Conservation (phyloP, 2,888 invertebrate species). For the Polydrusus cervinus region DNA sequence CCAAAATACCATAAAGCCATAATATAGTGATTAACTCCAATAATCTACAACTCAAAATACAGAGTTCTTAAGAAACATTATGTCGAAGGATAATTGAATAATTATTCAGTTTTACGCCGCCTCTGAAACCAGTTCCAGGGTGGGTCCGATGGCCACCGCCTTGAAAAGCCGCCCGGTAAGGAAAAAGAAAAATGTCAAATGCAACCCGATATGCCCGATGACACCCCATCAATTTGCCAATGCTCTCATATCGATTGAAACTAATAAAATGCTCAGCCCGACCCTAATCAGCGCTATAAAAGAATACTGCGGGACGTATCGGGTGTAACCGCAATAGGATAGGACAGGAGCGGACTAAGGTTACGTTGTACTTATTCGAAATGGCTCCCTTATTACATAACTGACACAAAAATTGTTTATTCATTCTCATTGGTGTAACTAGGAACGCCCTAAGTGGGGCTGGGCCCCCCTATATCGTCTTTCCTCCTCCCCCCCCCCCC, state of each 20-base stretch:
- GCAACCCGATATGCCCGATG: slow-evolving; percentile 58
- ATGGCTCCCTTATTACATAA: too few relatives aligned
- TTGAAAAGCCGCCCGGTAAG: slow-evolving; percentile 28
- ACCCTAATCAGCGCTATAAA: slow-evolving; percentile 48
- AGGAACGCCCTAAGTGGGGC: too few relatives aligned
- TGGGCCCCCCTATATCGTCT: too few relatives aligned
- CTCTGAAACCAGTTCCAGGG: slow-evolving; percentile 1
- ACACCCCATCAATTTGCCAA: slow-evolving; percentile 59
- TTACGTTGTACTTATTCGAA: too few relatives aligned
- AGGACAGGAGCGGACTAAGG: neutral
- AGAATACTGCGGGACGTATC: slow-evolving; percentile 33
- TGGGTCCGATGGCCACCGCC: slow-evolving; percentile 8
- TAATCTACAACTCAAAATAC: too few relatives aligned
- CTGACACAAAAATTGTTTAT: too few relatives aligned
- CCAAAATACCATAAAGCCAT: too few relatives aligned
- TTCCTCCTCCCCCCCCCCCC: too few relatives aligned
- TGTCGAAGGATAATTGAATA: too few relatives aligned
- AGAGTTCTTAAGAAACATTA: too few relatives aligned
- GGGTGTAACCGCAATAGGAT: slow-evolving; percentile 18
- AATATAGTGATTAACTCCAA: too few relatives aligned
- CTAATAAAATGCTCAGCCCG: slow-evolving; percentile 53
- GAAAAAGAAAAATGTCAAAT: slow-evolving; percentile 56
- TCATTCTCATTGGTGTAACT: too few relatives aligned
- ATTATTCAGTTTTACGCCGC: neutral
- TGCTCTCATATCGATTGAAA: slow-evolving; percentile 57